Percentiles rank a stretch among this genome's conserved stretches.
Evolutionary conservation across 2,113 vertebrate genomes (phyloP).

Genomic region (Sceloporus tristichus): DNA sequence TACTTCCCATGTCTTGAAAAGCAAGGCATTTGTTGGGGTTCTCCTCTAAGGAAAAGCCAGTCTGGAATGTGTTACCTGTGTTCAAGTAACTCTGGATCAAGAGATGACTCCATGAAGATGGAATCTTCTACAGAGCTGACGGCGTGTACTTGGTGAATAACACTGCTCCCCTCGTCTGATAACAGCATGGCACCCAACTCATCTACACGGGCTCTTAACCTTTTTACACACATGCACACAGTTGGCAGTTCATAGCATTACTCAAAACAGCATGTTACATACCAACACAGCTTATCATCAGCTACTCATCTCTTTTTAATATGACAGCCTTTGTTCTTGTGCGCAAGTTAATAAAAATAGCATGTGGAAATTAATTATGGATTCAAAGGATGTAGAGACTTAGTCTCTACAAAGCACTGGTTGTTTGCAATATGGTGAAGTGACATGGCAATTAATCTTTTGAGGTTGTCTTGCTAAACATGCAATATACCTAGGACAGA

Average conservation of each 20-base stretch:
- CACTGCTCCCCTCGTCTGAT: constrained; percentile 85
- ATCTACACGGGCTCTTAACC: constrained; percentile 85
- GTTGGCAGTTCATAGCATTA: constrained; percentile 76
- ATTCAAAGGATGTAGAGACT: not conserved
- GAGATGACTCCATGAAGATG: constrained; percentile 90
- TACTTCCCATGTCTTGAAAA: constrained; percentile 64
- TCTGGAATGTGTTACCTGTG: constrained; percentile 86
- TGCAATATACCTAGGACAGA: not conserved
- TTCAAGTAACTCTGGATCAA: constrained; percentile 78
- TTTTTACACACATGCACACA: constrained; percentile 84
- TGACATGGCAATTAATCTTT: constrained; percentile 24
- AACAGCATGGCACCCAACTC: constrained; percentile 84
- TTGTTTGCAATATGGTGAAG: not conserved
- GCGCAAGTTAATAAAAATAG: constrained; percentile 56
- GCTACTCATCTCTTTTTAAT: constrained; percentile 42
- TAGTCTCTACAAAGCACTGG: not conserved
- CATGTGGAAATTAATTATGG: constrained; percentile 12
- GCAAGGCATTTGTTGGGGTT: constrained; percentile 45
- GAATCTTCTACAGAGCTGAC: constrained; percentile 86
- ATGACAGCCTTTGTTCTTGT: constrained; percentile 20
- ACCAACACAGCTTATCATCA: constrained; percentile 47
- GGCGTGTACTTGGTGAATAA: constrained; percentile 87
- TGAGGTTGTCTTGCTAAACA: not conserved
- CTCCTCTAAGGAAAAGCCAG: constrained; percentile 40
- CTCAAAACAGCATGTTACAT: constrained; percentile 70